Evolutionary conservation across 2,888 invertebrate species (phyloP).

Genomic region (Heliconius ethilla): DNA sequence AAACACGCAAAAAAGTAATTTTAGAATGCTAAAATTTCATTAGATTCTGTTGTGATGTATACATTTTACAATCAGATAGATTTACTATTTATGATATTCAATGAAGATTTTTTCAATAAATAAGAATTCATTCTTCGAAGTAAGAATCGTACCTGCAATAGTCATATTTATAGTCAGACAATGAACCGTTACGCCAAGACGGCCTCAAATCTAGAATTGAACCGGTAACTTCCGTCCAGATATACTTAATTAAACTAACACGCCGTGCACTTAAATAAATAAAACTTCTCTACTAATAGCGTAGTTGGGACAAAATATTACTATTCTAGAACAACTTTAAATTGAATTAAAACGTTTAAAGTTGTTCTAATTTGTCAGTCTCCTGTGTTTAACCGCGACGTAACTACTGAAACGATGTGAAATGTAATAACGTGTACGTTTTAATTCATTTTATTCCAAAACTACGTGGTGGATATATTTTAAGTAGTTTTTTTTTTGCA

Average conservation of each 20-base stretch:
- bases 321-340: not conserved
- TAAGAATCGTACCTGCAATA: no score
- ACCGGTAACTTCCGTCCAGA: not conserved
- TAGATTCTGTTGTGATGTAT: not conserved
- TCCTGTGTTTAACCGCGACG: not conserved
- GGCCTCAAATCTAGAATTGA: not conserved
- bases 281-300: not conserved
- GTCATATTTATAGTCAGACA: not conserved
- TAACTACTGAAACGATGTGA: not conserved
- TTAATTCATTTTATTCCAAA: not conserved
- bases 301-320: constrained; percentile 1
- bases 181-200: not conserved
- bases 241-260: not conserved
- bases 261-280: not conserved
- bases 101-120: not conserved
- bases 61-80: no score
- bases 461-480: not conserved
- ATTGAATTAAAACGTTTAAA: constrained; percentile 19
- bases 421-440: constrained; percentile 10
- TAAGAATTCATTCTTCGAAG: no score
- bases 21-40: not conserved
- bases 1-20: constrained; percentile 1
- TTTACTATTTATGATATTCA: not conserved
- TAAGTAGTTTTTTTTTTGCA: no score
- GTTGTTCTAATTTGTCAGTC: constrained; percentile 25